These are phyloP conservation scores for Vidua macroura DNA, from an alignment of 2,113 vertebrate species.

Conservation along the genomic window DNA sequence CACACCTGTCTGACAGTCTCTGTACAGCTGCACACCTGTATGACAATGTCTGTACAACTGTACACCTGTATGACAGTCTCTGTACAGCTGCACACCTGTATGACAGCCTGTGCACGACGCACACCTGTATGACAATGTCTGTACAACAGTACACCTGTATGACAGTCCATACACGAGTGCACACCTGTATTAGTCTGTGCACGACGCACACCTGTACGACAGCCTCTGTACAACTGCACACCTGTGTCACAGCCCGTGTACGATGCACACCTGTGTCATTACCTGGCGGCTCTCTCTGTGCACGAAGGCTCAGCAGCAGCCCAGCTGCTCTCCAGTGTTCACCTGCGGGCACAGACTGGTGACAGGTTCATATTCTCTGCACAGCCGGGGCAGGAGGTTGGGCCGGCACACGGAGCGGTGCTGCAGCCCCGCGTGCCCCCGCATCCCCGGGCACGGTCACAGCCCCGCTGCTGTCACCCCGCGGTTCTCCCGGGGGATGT, in stretches of 20 bases:
- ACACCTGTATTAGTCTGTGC: background rate
- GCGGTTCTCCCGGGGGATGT: background rate
- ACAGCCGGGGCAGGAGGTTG: background rate
- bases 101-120: accelerated
- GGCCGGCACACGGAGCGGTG: background rate
- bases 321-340: background rate
- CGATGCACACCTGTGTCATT: background rate
- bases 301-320: background rate
- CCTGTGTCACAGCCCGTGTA: background rate
- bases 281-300: background rate
- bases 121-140: background rate
- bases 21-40: too few relatives aligned
- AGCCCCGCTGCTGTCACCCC: background rate
- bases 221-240: background rate
- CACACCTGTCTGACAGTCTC: background rate
- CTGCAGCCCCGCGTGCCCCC: background rate
- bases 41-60: too few relatives aligned
- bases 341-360: background rate
- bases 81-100: too few relatives aligned
- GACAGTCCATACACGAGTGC: background rate
- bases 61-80: background rate
- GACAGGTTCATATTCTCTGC: accelerated
- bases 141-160: too few relatives aligned
- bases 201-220: background rate
- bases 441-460: accelerated